Base-by-base conservation (phyloP, 2,797 vertebrate genomes). In the Phrynocephalus guinanensis region DNA sequence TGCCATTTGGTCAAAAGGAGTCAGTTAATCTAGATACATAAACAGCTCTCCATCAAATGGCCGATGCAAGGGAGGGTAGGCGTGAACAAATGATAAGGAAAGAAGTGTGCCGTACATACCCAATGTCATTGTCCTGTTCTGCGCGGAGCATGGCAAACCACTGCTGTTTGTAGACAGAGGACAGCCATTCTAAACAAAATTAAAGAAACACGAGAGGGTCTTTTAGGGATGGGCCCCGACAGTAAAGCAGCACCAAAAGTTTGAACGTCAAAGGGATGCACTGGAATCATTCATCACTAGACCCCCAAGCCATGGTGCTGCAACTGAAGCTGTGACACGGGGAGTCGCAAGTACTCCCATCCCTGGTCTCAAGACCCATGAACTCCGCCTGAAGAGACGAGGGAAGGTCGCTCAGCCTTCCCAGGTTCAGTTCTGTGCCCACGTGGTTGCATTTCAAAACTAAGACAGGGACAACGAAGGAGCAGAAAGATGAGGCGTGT, bases 71-170 rank as follows among this genome's bases (percentile, higher is more conserved):
- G 28, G 16, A 77, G 88, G 11, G 67, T 63, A 87, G 85, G 11
- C 76, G 24, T 67, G 56, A 66, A 24, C 86, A 82, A 10, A 50
- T 38, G 2, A 16, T 11, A 76, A 70, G 72, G 71, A 60, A 81
- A 68, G 71, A 26, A 24, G 22, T 92, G 60, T 77, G 44, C 82
- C 71, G 92, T 90, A 96, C 98, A 97, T 94, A 99, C 99, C 99
- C 99, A 13, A 97, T 97, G 91, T 99, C 99, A 87, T 97, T 99
- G 94, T 99, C 99, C 91, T 99, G 99, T 93, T 99, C 99, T 91
- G 98, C 98, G 84, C 98, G 97, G 28, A 99, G 98, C 99, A 99
- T 99, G 44, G 99, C 97, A 91, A 99, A 98, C 99, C 99, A 99
- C 96, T 99, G 99, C 94, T 98, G 98, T 94, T 99, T 99, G 95